Percentiles rank a stretch among this genome's conserved stretches.
These are phyloP conservation scores for Petroica traversi DNA, from an alignment of 2,113 vertebrate species.

Conservation along the genomic window DNA sequence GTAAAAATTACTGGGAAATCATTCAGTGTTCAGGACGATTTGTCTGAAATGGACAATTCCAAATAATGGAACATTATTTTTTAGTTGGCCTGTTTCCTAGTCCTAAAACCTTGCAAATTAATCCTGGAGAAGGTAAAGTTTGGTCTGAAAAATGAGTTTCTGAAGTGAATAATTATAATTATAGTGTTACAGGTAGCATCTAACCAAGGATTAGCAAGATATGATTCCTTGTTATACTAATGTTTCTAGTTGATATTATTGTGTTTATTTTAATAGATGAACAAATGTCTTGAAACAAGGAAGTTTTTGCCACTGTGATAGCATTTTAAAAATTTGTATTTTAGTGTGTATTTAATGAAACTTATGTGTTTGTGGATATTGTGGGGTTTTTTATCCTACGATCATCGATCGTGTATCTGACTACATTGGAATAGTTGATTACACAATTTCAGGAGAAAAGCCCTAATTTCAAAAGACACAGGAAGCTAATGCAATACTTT, in stretches of 20 bases:
- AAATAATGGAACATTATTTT: not conserved
- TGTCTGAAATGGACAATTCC: not conserved
- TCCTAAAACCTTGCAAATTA: not conserved
- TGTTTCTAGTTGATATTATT: not conserved
- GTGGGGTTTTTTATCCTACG: not conserved
- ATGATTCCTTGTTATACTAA: not conserved
- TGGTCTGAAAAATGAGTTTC: not conserved
- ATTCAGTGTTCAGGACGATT: not conserved
- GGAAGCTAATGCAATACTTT: not conserved
- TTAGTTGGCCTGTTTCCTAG: not conserved
- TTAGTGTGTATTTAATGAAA: not conserved
- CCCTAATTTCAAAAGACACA: not conserved
- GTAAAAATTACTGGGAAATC: not conserved
- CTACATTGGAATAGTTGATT: not conserved
- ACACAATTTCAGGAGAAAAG: not conserved
- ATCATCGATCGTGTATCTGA: not conserved
- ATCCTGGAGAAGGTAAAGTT: not conserved
- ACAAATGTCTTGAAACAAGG: not conserved
- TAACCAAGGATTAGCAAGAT: not conserved
- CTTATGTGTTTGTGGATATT: not conserved
- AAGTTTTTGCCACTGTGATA: not conserved
- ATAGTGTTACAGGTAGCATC: not conserved
- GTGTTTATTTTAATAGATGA: not conserved
- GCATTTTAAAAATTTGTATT: not conserved
- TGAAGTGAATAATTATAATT: not conserved